These are phyloP conservation scores for Arvicanthis niloticus DNA, from an alignment of 2,113 vertebrate species.

Conservation along the genomic window DNA sequence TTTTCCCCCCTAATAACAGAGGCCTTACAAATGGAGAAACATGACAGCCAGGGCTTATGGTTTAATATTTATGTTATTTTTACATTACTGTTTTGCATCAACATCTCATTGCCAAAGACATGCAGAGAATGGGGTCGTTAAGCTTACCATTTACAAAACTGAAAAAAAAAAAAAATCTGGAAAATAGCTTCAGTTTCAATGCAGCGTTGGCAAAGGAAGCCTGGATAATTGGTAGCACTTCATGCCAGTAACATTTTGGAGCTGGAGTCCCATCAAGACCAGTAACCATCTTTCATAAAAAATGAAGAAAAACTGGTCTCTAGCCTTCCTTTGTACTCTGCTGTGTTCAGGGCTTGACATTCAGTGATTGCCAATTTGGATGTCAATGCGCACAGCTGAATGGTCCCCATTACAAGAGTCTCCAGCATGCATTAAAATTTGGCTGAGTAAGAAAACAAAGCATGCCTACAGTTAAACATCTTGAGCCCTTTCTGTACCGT, in stretches of 20 bases:
- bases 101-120: slow-evolving; percentile 65
- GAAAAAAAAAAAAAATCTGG: slow-evolving; percentile 36
- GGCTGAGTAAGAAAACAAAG: slow-evolving; percentile 61
- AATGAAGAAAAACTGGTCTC: slow-evolving; percentile 56
- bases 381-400: slow-evolving; percentile 55
- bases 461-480: slow-evolving; percentile 67
- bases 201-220: slow-evolving; percentile 63
- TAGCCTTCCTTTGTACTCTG: slow-evolving; percentile 28
- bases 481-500: slow-evolving; percentile 53
- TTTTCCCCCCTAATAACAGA: background rate
- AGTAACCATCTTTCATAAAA: slow-evolving; percentile 76
- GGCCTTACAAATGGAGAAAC: slow-evolving; percentile 31
- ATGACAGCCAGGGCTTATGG: slow-evolving; percentile 5
- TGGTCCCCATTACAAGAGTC: slow-evolving; percentile 9
- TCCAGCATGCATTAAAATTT: slow-evolving; percentile 65
- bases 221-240: slow-evolving; percentile 36
- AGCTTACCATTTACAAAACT: slow-evolving; percentile 54
- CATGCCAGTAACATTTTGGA: slow-evolving; percentile 70
- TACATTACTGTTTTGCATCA: slow-evolving; percentile 53
- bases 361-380: slow-evolving; percentile 68
- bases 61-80: slow-evolving; percentile 70
- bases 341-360: slow-evolving; percentile 52
- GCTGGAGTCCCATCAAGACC: slow-evolving; percentile 68
- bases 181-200: slow-evolving; percentile 61
- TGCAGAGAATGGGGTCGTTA: slow-evolving; percentile 42